These are phyloP conservation scores for Coranthus polyacanthus DNA, from an alignment of 2,797 vertebrate genomes.

Conservation along the genomic window DNA sequence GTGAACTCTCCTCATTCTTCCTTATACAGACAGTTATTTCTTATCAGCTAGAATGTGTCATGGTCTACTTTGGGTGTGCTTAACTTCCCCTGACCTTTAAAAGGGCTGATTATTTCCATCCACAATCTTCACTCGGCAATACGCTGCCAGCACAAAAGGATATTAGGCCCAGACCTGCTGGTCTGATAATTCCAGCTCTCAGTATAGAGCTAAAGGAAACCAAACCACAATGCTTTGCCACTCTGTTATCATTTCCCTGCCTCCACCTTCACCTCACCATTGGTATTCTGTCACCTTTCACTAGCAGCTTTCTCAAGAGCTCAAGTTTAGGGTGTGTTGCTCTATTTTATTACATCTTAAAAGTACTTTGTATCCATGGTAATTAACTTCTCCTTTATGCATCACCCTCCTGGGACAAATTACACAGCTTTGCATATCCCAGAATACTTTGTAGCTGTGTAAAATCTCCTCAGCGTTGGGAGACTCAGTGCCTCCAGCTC, in stretches of 20 bases:
- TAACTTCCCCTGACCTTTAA: conserved; percentile 85
- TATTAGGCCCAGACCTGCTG: conserved; percentile 75
- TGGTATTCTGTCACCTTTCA: conserved; percentile 52
- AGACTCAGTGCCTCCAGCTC: conserved; percentile 41
- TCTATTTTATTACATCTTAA: conserved; percentile 56
- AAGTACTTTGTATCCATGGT: conserved; percentile 53
- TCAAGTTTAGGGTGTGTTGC: conserved; percentile 27
- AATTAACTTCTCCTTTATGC: conserved; percentile 68
- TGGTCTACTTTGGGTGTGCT: conserved; percentile 78
- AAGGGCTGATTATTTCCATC: conserved; percentile 81
- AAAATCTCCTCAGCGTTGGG: conserved; percentile 52
- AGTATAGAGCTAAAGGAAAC: conserved; percentile 52
- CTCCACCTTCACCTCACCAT: conserved; percentile 61
- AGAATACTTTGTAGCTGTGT: conserved; percentile 50
- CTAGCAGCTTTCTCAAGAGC: conserved; percentile 39
- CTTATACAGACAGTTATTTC: conserved; percentile 75
- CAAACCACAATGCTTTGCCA: conserved; percentile 49
- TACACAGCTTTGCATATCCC: conserved; percentile 41
- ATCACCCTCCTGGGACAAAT: conserved; percentile 52
- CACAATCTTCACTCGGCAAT: conserved; percentile 80
- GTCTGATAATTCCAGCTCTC: conserved; percentile 75
- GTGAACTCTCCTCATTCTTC: conserved; percentile 74
- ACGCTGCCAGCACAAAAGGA: conserved; percentile 79
- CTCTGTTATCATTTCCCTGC: conserved; percentile 67
- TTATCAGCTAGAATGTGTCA: conserved; percentile 80